A percentile compares a stretch with the other conserved stretches of the same genome.
Evolutionary conservation across 2,113 vertebrate genomes (phyloP).

Genomic region (Leptodactylus fuscus): DNA sequence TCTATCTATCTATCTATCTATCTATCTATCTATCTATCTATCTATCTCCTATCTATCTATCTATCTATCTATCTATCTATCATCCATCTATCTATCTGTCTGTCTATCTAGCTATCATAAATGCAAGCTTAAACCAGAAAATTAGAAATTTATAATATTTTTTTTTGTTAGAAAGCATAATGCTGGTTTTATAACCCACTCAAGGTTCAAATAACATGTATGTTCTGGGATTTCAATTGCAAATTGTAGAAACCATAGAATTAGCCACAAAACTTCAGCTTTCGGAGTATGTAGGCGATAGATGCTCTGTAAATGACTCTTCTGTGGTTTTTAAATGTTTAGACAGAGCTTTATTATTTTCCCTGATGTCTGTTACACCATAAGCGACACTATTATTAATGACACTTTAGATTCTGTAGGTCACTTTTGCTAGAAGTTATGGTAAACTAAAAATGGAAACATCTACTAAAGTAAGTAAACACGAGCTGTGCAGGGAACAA

Average conservation of each 20-base stretch:
- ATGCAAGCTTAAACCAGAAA: neutral
- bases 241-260: neutral
- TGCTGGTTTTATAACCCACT: neutral
- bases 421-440: neutral
- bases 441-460: neutral
- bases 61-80: no score
- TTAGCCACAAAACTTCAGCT: neutral
- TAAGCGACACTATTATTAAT: neutral
- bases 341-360: neutral
- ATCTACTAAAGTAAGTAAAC: neutral
- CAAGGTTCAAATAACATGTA: neutral
- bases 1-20: no score
- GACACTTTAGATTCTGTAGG: neutral
- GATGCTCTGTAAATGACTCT: slow-evolving; percentile 5
- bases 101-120: no score
- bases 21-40: no score
- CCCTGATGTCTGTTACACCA: neutral
- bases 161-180: neutral
- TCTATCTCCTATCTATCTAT: no score
- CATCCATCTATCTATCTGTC: no score
- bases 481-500: neutral
- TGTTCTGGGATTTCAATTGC: neutral
- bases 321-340: slow-evolving; percentile 19
- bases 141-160: neutral
- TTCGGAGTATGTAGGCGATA: neutral